Base-by-base conservation (phyloP, 2,113 vertebrate species). In the Catharus minimus region DNA sequence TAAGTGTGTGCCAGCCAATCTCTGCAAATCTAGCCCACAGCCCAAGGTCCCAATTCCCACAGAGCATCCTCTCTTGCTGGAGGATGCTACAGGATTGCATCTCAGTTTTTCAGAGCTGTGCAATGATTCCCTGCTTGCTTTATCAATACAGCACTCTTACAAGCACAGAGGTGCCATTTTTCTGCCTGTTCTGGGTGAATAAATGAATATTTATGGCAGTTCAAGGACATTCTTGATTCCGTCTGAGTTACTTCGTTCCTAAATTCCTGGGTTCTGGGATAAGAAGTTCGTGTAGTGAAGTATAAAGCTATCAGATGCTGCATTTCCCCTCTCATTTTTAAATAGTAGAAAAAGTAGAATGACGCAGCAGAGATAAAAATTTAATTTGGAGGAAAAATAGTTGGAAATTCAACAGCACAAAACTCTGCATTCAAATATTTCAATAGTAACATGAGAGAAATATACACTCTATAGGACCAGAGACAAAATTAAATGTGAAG, bases 401-500 rank as follows among this genome's bases (percentile, higher is more conserved):
- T 38, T 28, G 24, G 58, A 76, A 88, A 93, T 81, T 71, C 39
- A 86, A 36, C 38, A 62, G 52, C n/a, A 78, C 33, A 71, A 86
- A 95, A 74, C 20, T 22, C n/a, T 77, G 44, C 49, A 92, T 73
- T 90, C 38, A 79, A 85, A 61, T 53, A 65, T 61, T 91, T 86
- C 47, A 67, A 60, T 49, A 52, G 7, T 39, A 77, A 77, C 52
- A 56, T 6, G 9, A 91, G 22, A 94, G 49, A 81, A 74, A 81
- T 27, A 68, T 2, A 88, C 30, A 60, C 23, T 81, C 57, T 33
- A 4, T 23, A 69, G 52, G 33, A 85, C 58, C 33, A 69, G 78
- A 91, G 82, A 91, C 49, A 82, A 92, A 91, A 93, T 49, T 52
- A 79, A 91, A 87, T 28, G 61, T 12, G 58, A 93, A 92, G 75